Evolutionary conservation across 2,797 vertebrate species (phyloP).

Genomic region (Molossus alvarezi): DNA sequence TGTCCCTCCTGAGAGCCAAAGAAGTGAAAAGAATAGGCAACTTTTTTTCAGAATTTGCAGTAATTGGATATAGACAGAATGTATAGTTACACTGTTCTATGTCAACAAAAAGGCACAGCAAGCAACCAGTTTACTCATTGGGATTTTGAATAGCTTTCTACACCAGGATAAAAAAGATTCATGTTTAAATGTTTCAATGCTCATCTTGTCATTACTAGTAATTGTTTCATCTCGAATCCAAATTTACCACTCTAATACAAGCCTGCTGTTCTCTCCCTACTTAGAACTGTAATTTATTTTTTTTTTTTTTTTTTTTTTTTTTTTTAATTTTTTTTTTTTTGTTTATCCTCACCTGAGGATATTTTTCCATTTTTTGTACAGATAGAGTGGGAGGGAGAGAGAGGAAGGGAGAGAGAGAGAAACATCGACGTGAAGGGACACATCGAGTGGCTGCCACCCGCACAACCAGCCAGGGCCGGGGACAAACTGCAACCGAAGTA

Average conservation of each 20-base stretch:
- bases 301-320: no score
- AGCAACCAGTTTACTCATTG: not conserved
- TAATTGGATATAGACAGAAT: not conserved
- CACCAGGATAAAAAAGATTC: not conserved
- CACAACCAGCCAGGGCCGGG: no score
- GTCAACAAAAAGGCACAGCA: not conserved
- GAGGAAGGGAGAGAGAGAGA: no score
- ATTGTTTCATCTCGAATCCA: slow-evolving; percentile 52
- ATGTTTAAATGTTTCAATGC: slow-evolving; percentile 18
- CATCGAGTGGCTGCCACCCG: no score
- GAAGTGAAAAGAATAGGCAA: not conserved
- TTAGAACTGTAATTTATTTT: slow-evolving; percentile 72
- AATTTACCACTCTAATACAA: slow-evolving; percentile 51
- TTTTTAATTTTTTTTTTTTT: no score
- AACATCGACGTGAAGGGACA: no score
- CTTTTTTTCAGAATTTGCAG: slow-evolving; percentile 43
- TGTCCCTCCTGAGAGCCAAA: not conserved
- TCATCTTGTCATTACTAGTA: slow-evolving; percentile 57
- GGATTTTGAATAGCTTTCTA: not conserved
- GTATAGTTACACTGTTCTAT: not conserved
- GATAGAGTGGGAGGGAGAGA: no score
- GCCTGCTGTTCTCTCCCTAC: slow-evolving; percentile 44
- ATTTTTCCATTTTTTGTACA: no score
- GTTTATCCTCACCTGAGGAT: no score
- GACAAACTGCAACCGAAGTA: no score